These are phyloP conservation scores for Heterocephalus glaber DNA, from an alignment of 2,113 vertebrate species.

Conservation along the genomic window DNA sequence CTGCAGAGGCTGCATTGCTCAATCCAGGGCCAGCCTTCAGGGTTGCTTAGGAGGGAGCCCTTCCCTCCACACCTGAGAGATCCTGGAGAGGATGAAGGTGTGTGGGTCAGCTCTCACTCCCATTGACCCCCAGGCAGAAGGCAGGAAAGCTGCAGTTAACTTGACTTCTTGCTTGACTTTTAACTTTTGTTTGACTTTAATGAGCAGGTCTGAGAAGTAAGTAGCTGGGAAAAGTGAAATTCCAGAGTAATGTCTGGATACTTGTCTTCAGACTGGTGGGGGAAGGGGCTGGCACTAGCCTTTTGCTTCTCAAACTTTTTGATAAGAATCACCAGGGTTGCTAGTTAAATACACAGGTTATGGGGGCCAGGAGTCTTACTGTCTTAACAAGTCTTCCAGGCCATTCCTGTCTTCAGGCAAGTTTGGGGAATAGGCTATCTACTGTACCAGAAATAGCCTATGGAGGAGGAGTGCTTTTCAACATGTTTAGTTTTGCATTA, in stretches of 20 bases:
- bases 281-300: not conserved
- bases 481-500: constrained; percentile 17
- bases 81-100: not conserved
- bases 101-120: constrained; percentile 27
- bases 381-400: constrained; percentile 57
- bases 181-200: constrained; percentile 38
- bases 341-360: constrained; percentile 49
- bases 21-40: not conserved
- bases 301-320: constrained; percentile 44
- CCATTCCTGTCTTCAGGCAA: constrained; percentile 53
- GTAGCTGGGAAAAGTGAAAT: constrained; percentile 53
- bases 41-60: constrained; percentile 8
- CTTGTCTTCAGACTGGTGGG: not conserved
- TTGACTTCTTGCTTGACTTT: constrained; percentile 35
- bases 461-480: not conserved
- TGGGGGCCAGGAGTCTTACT: constrained; percentile 35
- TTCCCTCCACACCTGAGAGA: not conserved
- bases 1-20: not conserved
- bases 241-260: constrained; percentile 19
- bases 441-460: constrained; percentile 40
- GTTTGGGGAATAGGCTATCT: constrained; percentile 64
- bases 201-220: constrained; percentile 33
- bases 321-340: constrained; percentile 67
- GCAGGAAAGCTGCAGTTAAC: not conserved
- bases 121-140: constrained; percentile 26